Evolutionary conservation across 2,113 vertebrate genomes (phyloP).

Genomic region (Pungitius pungitius): DNA sequence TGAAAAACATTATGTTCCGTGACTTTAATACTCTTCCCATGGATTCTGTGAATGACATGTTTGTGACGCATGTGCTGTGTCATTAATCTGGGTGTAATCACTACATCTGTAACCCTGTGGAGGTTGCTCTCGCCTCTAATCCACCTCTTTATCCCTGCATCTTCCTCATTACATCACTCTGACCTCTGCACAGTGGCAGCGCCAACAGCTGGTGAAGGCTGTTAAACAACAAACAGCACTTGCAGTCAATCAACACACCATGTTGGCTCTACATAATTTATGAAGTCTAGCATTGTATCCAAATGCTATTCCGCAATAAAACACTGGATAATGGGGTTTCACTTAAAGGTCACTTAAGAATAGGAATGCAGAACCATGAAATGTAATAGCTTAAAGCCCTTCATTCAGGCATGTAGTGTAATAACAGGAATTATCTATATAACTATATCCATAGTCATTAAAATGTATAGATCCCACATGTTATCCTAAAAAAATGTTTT

Average conservation of each 20-base stretch:
- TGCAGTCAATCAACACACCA: conserved; percentile 9
- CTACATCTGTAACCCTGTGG: conserved; percentile 51
- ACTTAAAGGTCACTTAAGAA: conserved; percentile 7
- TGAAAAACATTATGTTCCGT: conserved; percentile 17
- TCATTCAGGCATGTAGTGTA: neutral
- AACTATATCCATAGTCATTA: neutral
- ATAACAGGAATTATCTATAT: neutral
- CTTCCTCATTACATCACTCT: conserved; percentile 70
- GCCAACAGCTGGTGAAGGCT: conserved; percentile 68
- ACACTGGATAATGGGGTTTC: conserved; percentile 1
- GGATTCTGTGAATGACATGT: conserved; percentile 3
- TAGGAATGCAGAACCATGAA: conserved; percentile 16
- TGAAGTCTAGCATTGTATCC: neutral
- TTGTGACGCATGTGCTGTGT: conserved; percentile 44
- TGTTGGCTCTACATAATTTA: conserved; percentile 16
- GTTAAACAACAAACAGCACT: conserved; percentile 49
- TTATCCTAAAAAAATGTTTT: neutral
- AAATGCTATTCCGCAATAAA: neutral
- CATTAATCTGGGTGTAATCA: conserved; percentile 77
- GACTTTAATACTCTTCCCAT: neutral
- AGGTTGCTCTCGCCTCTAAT: conserved; percentile 65
- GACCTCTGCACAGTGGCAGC: conserved; percentile 64
- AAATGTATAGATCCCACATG: neutral
- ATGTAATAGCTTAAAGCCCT: conserved; percentile 1
- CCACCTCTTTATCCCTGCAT: conserved; percentile 66